Conservation (phyloP, 2,797 vertebrate species). For the Notolabrus celidotus region DNA sequence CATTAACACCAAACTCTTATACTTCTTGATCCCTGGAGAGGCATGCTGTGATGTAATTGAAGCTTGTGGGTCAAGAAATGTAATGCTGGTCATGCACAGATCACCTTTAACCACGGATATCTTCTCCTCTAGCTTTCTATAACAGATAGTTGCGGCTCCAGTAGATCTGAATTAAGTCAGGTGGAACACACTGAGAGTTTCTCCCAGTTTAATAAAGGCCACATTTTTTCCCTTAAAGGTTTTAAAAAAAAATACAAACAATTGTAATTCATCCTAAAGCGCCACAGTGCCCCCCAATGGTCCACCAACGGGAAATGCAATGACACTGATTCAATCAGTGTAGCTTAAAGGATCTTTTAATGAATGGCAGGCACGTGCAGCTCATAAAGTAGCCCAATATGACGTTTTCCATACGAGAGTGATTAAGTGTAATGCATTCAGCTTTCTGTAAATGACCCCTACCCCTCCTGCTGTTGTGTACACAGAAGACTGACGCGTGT, state of each 20-base stretch:
- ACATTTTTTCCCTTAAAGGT: too few species aligned
- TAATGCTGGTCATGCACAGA: constrained; percentile 15
- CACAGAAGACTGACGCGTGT: constrained; percentile 61
- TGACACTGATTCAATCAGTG: not conserved
- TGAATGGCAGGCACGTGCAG: not conserved
- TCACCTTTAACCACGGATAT: constrained; percentile 15
- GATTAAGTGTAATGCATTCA: constrained; percentile 7
- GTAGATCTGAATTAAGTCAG: constrained; percentile 13
- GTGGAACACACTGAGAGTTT: not conserved
- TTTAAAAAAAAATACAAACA: too few species aligned
- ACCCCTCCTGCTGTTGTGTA: constrained; percentile 8
- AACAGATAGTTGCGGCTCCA: not conserved
- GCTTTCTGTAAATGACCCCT: not conserved
- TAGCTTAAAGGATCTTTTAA: rapidly evolving
- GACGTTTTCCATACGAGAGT: not conserved
- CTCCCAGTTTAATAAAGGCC: too few species aligned
- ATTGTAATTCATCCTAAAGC: too few species aligned
- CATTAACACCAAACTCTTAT: constrained; percentile 36
- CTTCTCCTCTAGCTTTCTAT: not conserved
- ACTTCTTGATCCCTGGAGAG: constrained; percentile 13
- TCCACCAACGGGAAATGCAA: not conserved
- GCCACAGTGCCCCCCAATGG: constrained; percentile 58
- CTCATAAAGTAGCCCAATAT: not conserved
- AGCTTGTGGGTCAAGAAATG: constrained; percentile 8
- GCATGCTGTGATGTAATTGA: constrained; percentile 9